Evolutionary conservation across 1,140 invertebrate genomes (phyloP), one percentile per base, ranked within the genome.

Genomic region (Neuroterus valhalla): DNA sequence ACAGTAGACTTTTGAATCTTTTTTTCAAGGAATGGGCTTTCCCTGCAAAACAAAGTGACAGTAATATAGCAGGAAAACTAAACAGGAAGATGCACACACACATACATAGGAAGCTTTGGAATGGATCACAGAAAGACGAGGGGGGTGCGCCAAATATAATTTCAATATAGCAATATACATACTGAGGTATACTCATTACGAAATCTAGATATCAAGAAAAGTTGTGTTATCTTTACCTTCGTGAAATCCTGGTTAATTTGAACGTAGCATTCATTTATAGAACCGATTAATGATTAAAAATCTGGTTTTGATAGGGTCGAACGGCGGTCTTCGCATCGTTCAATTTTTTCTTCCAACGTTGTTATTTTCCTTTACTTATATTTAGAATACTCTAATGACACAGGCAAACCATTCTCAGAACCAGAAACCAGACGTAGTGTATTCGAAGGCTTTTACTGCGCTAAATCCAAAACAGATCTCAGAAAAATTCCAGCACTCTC

Each of bases 161-260:
- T 62, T 62, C 8, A 62, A 26, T 62, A 62, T 62, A 62, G 55
- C 55, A 23, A 62, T 62, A 62, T 62, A 62, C 55, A 62, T 62
- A 38, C 31, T 62, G 55, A 62, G 31, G 23, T 62, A 62, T 62
- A 62, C 55, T 62, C 55, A 74, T 80, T 78, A 78, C 76, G 81
- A 83, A 55, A 75, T 82, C 81, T 83, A 81, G 80, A 82, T 81
- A 76, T 81, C 78, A 82, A 85, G 75, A 82, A 82, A 81, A 88
- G 81, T 86, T 84, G 83, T 85, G 81, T 86, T 86, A 72, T 87
- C 81, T 89, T 90, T 90, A 90, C 89, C 89, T 90, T 89, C 79
- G 88, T 89, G 81, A 90, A 90, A 89, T 90, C 89, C 89, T 90
- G 89, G 88, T 85, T 88, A 88, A 88, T 89, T 87, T 88, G 82